phyloP scores from a whole-genome alignment of 1,140 invertebrate species.

The Apis laboriosa region DNA sequence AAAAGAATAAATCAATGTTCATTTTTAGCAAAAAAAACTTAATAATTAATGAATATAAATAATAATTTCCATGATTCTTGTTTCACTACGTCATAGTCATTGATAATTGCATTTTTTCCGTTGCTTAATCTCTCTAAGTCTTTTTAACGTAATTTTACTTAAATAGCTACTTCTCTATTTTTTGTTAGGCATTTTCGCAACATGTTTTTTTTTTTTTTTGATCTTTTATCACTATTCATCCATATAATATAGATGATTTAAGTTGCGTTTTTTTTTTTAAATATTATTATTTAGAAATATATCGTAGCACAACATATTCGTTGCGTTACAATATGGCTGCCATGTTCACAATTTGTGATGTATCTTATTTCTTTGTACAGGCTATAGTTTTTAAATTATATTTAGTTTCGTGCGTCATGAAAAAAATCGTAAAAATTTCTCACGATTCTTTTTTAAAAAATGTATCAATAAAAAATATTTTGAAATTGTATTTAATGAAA shows the following conservation, averaged over 20 bases:
- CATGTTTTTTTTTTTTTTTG: slow-evolving; percentile 18
- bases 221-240: slow-evolving; percentile 22
- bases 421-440: neutral
- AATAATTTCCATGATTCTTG: slow-evolving; percentile 69
- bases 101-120: slow-evolving; percentile 33
- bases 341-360: slow-evolving; percentile 69
- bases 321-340: slow-evolving; percentile 67
- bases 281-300: slow-evolving; percentile 57
- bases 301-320: slow-evolving; percentile 37
- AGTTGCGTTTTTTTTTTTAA: slow-evolving; percentile 49
- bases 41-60: slow-evolving; percentile 75
- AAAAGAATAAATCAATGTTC: slow-evolving; percentile 25
- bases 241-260: slow-evolving; percentile 58
- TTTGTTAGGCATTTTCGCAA: slow-evolving; percentile 49
- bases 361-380: slow-evolving; percentile 53
- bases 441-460: neutral
- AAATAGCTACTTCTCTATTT: slow-evolving; percentile 60
- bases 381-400: slow-evolving; percentile 33
- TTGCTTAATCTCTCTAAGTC: slow-evolving; percentile 53
- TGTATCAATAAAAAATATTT: neutral
- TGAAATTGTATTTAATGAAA: slow-evolving; percentile 32
- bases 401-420: neutral
- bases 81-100: slow-evolving; percentile 48
- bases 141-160: slow-evolving; percentile 64
- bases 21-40: slow-evolving; percentile 57